Conservation (phyloP, 1,140 invertebrate genomes). For the Pseudomyrmex gracilis region DNA sequence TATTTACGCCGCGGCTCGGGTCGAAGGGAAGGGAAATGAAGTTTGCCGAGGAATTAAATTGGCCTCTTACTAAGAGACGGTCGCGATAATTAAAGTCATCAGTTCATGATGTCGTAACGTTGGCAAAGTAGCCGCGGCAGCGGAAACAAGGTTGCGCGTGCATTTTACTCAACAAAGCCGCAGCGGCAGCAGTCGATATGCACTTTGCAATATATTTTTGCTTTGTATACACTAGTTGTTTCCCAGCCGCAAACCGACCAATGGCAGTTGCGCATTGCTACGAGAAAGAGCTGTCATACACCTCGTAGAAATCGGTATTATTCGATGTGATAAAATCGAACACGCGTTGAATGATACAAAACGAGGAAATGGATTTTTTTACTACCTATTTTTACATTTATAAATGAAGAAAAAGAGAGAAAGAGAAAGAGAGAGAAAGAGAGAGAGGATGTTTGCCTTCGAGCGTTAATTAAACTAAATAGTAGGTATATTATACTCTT, state of each 20-base stretch:
- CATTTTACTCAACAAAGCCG: conserved; percentile 25
- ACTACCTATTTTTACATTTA: background rate
- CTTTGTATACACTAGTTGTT: background rate
- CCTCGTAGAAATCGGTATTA: conserved; percentile 20
- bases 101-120: conserved; percentile 66
- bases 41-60: conserved; percentile 73
- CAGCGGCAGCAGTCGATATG: background rate
- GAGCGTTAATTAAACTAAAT: conserved; percentile 40
- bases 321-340: conserved; percentile 37
- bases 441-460: background rate
- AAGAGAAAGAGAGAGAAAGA: background rate
- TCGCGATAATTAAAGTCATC: conserved; percentile 77
- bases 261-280: conserved; percentile 12
- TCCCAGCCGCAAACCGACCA: conserved; percentile 7
- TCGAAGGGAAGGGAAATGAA: conserved; percentile 21
- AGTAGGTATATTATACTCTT: background rate
- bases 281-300: conserved; percentile 1
- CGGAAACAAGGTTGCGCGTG: conserved; percentile 12
- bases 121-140: conserved; percentile 31
- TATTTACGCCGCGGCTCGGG: conserved; percentile 29
- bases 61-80: conserved; percentile 72
- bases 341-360: conserved; percentile 8
- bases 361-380: background rate
- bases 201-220: conserved; percentile 31
- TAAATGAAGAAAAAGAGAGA: background rate